phyloP scores from a whole-genome alignment of 2,113 vertebrate species.

The Tympanuchus pallidicinctus region DNA sequence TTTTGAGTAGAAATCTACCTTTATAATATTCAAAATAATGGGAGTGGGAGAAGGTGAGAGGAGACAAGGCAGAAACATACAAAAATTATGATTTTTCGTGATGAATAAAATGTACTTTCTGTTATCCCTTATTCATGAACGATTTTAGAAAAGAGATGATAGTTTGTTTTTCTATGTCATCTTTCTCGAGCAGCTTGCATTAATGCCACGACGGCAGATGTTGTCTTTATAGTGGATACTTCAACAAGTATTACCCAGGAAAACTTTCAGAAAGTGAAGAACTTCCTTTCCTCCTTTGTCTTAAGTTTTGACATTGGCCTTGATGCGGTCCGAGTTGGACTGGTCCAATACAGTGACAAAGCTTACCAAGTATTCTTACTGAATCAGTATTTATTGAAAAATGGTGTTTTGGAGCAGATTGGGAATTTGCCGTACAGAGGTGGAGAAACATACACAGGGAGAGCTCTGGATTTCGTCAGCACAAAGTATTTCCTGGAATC shows the following conservation, averaged over 20 bases:
- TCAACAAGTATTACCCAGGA: slow-evolving; percentile 76
- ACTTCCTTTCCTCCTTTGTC: slow-evolving; percentile 77
- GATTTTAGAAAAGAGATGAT: neutral
- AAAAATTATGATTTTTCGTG: neutral
- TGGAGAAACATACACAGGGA: slow-evolving; percentile 78
- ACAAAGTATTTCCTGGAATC: slow-evolving; percentile 70
- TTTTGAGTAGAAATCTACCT: neutral
- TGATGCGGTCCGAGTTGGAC: slow-evolving; percentile 77
- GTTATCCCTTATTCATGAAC: neutral
- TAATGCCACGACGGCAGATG: slow-evolving; percentile 77
- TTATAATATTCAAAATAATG: neutral
- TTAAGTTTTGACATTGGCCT: slow-evolving; percentile 77
- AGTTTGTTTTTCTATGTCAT: neutral
- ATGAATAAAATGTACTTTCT: neutral
- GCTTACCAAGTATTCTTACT: slow-evolving; percentile 77
- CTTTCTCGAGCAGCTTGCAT: slow-evolving; percentile 74
- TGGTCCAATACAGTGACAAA: slow-evolving; percentile 81
- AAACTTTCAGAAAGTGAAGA: slow-evolving; percentile 78
- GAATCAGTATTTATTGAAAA: slow-evolving; percentile 75
- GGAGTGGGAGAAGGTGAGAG: neutral
- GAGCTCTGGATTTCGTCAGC: slow-evolving; percentile 79
- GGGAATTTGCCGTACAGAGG: slow-evolving; percentile 64
- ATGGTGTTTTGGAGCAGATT: slow-evolving; percentile 72
- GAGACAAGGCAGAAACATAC: neutral
- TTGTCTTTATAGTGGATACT: slow-evolving; percentile 86